Evolutionary conservation across 2,888 invertebrate genomes (phyloP), one percentile per base, ranked within the genome.

Genomic region (Eupithecia centaureata): DNA sequence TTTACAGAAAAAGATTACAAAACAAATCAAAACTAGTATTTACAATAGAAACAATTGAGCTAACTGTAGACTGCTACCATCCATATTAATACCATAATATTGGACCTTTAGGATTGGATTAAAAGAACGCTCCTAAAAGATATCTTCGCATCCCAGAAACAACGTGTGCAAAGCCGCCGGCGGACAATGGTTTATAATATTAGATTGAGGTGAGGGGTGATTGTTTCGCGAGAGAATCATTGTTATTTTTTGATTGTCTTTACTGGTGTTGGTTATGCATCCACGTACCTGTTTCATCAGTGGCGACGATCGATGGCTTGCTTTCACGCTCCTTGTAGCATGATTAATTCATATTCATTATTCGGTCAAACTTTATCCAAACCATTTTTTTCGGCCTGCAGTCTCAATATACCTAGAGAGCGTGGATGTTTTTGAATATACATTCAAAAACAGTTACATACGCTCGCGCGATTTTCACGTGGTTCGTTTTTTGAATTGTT

Each of bases 341-440:
- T 67, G 66, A 70, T 70, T 63, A 70, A 70, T 57, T 64, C 63
- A 52, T 63, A 70, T 70, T 63, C 66, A 61, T 70, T 70, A 66
- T 63, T 38, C 70, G 63, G 70, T 70, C 70, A 61, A 51, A 54
- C 63, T 70, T 63, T 61, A 70, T 66, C 38, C 61, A 67, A 61
- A 66, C 54, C 63, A 67, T 63, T 66, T 70, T 63, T 60, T n/a
- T 63, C 65, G 42, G 42, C 27, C n/a, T n/a, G n/a, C n/a, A n/a
- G n/a, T n/a, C n/a, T n/a, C n/a, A n/a, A n/a, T n/a, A n/a, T n/a
- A n/a, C n/a, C n/a, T n/a, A n/a, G n/a, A n/a, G n/a, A n/a, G n/a
- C n/a, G n/a, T n/a, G n/a, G n/a, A n/a, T n/a, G n/a, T n/a, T n/a
- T n/a, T n/a, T n/a, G n/a, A n/a, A n/a, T n/a, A n/a, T n/a, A n/a